Evolutionary conservation across 2,113 vertebrate species (phyloP).

Genomic region (Microcebus jonahi): DNA sequence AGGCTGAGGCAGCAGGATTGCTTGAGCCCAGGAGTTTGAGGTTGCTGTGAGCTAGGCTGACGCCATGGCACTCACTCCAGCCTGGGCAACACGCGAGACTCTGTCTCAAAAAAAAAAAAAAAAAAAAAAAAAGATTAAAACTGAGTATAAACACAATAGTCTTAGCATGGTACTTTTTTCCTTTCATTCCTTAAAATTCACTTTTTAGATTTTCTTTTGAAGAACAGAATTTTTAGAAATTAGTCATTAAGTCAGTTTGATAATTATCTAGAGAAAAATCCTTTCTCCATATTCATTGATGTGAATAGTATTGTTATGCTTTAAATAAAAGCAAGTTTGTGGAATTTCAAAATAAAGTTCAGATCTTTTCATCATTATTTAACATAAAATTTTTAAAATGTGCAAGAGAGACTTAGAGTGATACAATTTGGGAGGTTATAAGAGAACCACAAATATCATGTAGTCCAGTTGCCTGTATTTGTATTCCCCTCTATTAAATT

Average conservation of each 20-base stretch:
- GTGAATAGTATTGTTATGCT: not conserved
- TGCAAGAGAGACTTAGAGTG: not conserved
- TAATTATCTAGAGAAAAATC: not conserved
- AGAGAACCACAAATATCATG: not conserved
- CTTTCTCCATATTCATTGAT: not conserved
- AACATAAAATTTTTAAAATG: constrained; percentile 5
- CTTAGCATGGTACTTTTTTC: not conserved
- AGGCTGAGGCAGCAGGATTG: too few species aligned
- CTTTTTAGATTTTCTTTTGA: constrained; percentile 8
- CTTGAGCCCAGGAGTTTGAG: too few species aligned
- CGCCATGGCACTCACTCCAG: too few species aligned
- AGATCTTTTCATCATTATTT: not conserved
- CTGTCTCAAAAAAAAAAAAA: too few species aligned
- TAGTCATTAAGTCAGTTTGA: not conserved
- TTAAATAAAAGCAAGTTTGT: not conserved
- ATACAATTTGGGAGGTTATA: not conserved
- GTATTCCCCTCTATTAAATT: not conserved
- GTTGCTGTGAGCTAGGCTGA: too few species aligned
- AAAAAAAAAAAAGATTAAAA: not conserved
- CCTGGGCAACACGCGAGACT: too few species aligned
- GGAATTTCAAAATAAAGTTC: constrained; percentile 16
- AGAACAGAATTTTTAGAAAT: not conserved
- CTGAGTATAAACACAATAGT: not conserved
- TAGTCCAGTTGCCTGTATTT: not conserved
- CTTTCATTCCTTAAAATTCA: not conserved